These are phyloP conservation scores for Vulpes ferrilata DNA, from an alignment of 2,113 vertebrate species.

Conservation along the genomic window DNA sequence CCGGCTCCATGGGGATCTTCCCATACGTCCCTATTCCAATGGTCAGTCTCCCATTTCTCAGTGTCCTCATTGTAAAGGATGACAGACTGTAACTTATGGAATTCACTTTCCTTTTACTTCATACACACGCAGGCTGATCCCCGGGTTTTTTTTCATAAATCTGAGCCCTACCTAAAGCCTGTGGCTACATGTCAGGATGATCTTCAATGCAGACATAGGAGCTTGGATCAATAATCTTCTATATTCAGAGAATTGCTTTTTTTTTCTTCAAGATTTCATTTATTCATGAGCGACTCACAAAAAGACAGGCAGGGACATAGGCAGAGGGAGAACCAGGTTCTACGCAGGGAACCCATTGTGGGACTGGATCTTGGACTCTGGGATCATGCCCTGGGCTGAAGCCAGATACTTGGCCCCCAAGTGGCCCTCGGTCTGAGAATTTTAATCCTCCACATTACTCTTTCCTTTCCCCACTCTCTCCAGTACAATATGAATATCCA, in stretches of 20 bases:
- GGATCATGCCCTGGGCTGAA: too few relatives aligned
- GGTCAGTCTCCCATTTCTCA: background rate
- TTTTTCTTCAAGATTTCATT: too few relatives aligned
- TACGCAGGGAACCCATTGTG: too few relatives aligned
- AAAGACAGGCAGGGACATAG: too few relatives aligned
- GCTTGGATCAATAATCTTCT: background rate
- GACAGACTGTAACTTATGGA: background rate
- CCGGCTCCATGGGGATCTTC: background rate
- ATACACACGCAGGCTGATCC: background rate
- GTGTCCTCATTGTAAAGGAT: background rate
- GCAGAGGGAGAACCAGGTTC: too few relatives aligned
- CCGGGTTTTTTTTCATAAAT: background rate
- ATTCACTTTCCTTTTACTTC: background rate
- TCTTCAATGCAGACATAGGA: background rate
- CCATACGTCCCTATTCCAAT: background rate
- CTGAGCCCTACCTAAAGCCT: background rate
- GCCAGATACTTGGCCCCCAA: too few relatives aligned
- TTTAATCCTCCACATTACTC: background rate
- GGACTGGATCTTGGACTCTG: too few relatives aligned
- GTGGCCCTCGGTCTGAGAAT: too few relatives aligned
- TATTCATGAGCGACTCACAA: too few relatives aligned
- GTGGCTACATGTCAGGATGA: background rate
- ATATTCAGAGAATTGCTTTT: too few relatives aligned
- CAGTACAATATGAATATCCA: background rate
- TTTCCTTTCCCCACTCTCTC: background rate